Evolutionary conservation across 2,113 vertebrate genomes (phyloP), one percentile per base, ranked within the genome.

Genomic region (Leucosticte australis): DNA sequence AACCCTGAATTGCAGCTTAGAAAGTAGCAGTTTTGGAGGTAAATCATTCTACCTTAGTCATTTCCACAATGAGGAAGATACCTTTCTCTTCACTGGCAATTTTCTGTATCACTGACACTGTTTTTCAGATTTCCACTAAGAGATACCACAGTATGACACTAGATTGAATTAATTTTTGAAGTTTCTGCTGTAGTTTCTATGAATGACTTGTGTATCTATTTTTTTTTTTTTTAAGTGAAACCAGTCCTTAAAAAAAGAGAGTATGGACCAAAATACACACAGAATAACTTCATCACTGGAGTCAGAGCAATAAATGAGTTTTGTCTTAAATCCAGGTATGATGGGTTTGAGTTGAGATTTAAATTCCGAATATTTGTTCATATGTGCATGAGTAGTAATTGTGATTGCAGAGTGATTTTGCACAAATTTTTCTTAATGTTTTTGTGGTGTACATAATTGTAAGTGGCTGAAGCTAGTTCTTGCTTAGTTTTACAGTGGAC

Each of bases 261-360:
- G 1, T 99, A 99, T 97, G 99, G 99, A 97, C 93, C 98, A 96
- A 99, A 99, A 91, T 99, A 99, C 76, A 99, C 98, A 18, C 97
- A 99, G 96, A 99, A 99, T 97, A 99, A 99, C 97, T 99, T 99
- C 95, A 99, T 99, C 98, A 99, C 99, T 56, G 99, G 99, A 88
- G 98, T 99, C 86, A 98, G 99, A 98, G 99, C 99, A 85, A 99
- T 99, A 98, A 99, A 99, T 94, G 99, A 99, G 85, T 99, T 99
- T 98, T 99, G 99, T 89, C 98, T 99, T 78, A 99, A 99, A 97
- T 98, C 99, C 97, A 99, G 99, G 99, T 99, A 98, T 31, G 88
- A 15, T 82, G 20, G 19, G 10, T 82, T 90, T 83, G n/a, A 46
- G 9, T 82, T 81, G 70, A 79, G 69, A 62, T 77, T 79, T 70